Percentiles rank a stretch among this genome's conserved stretches.
phyloP scores from a whole-genome alignment of 2,797 vertebrate genomes.

The Tarsius wallacei region DNA sequence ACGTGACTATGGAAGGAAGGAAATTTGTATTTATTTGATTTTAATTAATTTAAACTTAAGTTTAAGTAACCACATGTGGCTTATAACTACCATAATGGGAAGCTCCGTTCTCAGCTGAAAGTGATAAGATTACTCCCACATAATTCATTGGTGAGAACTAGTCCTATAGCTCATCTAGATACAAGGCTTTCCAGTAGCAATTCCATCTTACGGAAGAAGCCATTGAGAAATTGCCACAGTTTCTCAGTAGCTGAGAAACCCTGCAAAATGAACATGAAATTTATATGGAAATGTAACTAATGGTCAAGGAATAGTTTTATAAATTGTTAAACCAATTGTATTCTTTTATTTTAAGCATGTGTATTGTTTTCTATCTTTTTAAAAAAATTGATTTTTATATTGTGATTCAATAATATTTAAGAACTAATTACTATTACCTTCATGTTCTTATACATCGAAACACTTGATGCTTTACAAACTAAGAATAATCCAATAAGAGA shows the following conservation, averaged over 20 bases:
- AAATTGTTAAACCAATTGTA: background rate
- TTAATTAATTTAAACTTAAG: too few relatives aligned
- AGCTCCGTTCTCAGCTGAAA: background rate
- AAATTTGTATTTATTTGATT: too few relatives aligned
- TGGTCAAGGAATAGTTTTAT: background rate
- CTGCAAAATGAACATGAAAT: background rate
- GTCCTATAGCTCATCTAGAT: too few relatives aligned
- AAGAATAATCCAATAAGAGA: background rate
- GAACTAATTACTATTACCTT: background rate
- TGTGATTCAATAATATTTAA: background rate
- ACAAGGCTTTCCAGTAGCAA: background rate
- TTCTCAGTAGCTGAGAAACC: background rate
- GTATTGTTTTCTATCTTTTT: background rate
- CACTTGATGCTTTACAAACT: conserved; percentile 13
- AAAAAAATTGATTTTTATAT: background rate
- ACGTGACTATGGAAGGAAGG: too few relatives aligned
- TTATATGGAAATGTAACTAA: background rate
- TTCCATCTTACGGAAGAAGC: background rate
- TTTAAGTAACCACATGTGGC: too few relatives aligned
- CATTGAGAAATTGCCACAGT: background rate
- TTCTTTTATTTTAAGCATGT: background rate
- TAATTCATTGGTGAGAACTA: background rate
- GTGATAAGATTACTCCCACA: background rate
- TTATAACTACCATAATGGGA: too few relatives aligned
- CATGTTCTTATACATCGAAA: background rate